These are phyloP conservation scores for Galaxea fascicularis DNA, from an alignment of 92 coral and sea anemone genomes.

Conservation along the genomic window DNA sequence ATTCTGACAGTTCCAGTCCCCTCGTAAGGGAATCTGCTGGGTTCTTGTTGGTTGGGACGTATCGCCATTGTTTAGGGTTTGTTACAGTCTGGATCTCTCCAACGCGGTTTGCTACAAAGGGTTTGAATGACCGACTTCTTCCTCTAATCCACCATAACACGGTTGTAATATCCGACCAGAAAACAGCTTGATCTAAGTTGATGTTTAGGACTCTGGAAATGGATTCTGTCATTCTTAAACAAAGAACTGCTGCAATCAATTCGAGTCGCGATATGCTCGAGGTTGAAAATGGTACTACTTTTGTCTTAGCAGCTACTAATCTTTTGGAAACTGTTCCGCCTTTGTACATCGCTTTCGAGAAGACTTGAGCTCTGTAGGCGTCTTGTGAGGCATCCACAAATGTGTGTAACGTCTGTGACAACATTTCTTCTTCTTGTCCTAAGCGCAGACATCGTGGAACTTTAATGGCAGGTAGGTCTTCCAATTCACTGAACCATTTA, in stretches of 20 bases:
- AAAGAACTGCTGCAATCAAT: conserved; percentile 71
- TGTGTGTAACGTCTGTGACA: conserved; percentile 60
- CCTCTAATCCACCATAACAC: conserved; percentile 73
- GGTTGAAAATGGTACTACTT: conserved; percentile 51
- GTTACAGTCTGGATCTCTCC: conserved; percentile 63
- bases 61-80: conserved; percentile 62
- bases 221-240: conserved; percentile 50
- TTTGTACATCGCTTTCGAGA: conserved; percentile 53
- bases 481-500: conserved; percentile 59
- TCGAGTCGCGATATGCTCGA: conserved; percentile 67
- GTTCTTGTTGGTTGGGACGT: conserved; percentile 56
- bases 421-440: conserved; percentile 34
- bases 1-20: conserved; percentile 43
- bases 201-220: conserved; percentile 43
- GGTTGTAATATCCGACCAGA: conserved; percentile 70
- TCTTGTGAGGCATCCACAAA: conserved; percentile 74
- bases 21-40: conserved; percentile 60
- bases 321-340: conserved; percentile 55
- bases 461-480: conserved; percentile 41
- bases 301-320: conserved; percentile 58
- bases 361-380: conserved; percentile 72
- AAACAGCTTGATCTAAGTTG: conserved; percentile 18
- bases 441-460: conserved; percentile 50
- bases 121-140: conserved; percentile 64
- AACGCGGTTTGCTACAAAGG: conserved; percentile 66